phyloP scores from a whole-genome alignment of 2,888 invertebrate species.

The Cheilosia pagana region DNA sequence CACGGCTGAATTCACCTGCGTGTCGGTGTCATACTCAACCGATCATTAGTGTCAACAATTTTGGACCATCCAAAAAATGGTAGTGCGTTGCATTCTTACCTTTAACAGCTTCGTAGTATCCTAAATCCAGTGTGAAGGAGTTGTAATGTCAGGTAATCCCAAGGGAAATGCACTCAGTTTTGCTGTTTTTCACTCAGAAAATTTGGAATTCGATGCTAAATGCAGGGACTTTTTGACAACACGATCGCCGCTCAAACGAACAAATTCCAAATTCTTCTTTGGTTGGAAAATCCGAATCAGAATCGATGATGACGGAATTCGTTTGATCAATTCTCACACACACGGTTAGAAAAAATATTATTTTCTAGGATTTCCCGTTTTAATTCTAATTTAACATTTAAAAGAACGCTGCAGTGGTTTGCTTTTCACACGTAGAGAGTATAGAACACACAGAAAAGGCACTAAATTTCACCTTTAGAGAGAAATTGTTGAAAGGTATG shows the following conservation, averaged over 20 bases:
- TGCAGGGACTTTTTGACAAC: constrained; percentile 7
- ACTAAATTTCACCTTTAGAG: constrained; percentile 71
- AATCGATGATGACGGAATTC: background rate
- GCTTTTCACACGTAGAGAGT: constrained; percentile 57
- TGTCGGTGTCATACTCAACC: background rate
- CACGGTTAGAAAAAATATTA: constrained; percentile 3
- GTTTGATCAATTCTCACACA: constrained; percentile 15
- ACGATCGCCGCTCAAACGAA: constrained; percentile 18
- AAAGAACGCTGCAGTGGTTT: constrained; percentile 47
- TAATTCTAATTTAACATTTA: constrained; percentile 51
- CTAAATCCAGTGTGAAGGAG: constrained; percentile 83
- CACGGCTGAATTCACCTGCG: background rate
- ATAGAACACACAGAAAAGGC: constrained; percentile 53
- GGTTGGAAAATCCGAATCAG: constrained; percentile 15
- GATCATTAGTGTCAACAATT: constrained; percentile 15
- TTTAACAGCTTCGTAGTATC: constrained; percentile 84
- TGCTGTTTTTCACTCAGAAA: constrained; percentile 40
- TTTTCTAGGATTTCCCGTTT: constrained; percentile 52
- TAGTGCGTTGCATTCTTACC: constrained; percentile 77
- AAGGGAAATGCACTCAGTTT: constrained; percentile 59
- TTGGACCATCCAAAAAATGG: constrained; percentile 1
- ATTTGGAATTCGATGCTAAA: constrained; percentile 20
- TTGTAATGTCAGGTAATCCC: constrained; percentile 71
- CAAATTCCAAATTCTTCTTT: constrained; percentile 28
- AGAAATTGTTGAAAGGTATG: constrained; percentile 63